Percentiles rank a stretch among this genome's conserved stretches.
These are phyloP conservation scores for Schlechtendalia chinensis DNA, from an alignment of 1,140 invertebrate species.

Conservation along the genomic window DNA sequence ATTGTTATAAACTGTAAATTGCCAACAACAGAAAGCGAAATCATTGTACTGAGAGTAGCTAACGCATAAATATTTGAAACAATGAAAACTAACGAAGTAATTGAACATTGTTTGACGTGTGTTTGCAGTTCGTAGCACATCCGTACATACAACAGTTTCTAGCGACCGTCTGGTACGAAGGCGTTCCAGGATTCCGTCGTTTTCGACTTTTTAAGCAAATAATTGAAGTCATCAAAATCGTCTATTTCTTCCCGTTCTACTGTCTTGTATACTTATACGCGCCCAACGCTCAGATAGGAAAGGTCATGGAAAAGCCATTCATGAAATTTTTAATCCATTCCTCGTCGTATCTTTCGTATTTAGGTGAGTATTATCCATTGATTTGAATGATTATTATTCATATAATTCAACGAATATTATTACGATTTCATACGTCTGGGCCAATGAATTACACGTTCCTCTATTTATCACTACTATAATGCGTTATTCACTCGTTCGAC, in stretches of 20 bases:
- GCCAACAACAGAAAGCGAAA: too few relatives aligned
- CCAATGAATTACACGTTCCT: too few relatives aligned
- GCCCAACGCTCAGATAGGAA: slow-evolving; percentile 72
- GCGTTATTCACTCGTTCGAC: too few relatives aligned
- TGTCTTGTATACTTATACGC: slow-evolving; percentile 78
- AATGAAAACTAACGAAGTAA: neutral
- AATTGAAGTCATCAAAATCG: slow-evolving; percentile 70
- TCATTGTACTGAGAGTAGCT: neutral
- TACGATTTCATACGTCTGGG: too few relatives aligned
- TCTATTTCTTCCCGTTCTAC: slow-evolving; percentile 81
- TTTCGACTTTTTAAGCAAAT: slow-evolving; percentile 60
- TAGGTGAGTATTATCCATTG: slow-evolving; percentile 74
- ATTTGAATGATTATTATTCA: too few relatives aligned
- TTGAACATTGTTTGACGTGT: slow-evolving; percentile 27
- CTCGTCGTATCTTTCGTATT: slow-evolving; percentile 86
- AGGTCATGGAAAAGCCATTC: slow-evolving; percentile 82
- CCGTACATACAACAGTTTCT: slow-evolving; percentile 89
- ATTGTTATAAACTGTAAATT: too few relatives aligned
- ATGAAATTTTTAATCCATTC: slow-evolving; percentile 93
- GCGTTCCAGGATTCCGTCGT: slow-evolving; percentile 80
- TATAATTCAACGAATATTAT: too few relatives aligned
- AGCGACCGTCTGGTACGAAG: slow-evolving; percentile 89
- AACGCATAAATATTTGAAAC: neutral
- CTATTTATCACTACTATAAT: too few relatives aligned
- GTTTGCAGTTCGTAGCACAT: slow-evolving; percentile 82